Base-by-base conservation (phyloP, 1,140 invertebrate species). In the Episyrphus balteatus region DNA sequence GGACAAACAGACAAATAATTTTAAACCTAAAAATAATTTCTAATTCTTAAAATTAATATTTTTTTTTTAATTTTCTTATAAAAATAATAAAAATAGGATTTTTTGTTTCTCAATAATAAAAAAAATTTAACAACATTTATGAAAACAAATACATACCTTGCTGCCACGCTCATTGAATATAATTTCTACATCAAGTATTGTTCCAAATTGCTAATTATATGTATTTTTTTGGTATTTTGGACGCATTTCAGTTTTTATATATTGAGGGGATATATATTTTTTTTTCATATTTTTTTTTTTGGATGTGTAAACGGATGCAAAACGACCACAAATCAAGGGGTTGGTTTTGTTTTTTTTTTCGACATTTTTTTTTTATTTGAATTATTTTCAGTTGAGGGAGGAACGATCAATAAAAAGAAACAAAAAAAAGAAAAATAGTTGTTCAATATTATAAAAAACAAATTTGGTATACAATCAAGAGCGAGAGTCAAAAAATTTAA, bases 81-180 rank as follows among this genome's bases (percentile, higher is more conserved):
- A 26, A 26, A 26, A 5, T 26, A 26, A 26, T 5, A 26, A 26
- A 26, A 26, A 26, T 26, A 26, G 21, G 21, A 26, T 26, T 26
- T 26, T 5, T 26, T 8, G 21, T 26, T 26, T 26, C 8, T n/a
- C n/a, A n/a, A 26, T 26, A 5, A 26, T 5, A 26, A 26, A 26
- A 8, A 26, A 26, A 26, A 26, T 8, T n/a, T n/a, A n/a, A 26
- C 21, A 26, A 26, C 21, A 26, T 38, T 38, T 38, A 38, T 14
- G 11, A 11, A n/a, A 12, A 31, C 19, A 47, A 45, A 30, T 63
- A 74, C 85, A 85, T 86, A 98, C 94, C 92, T 99, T 99, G 57
- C 92, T 97, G 69, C 95, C 95, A 58, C 95, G 78, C 77, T 99
- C 95, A 74, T 99, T 99, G 79, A 98, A 99, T 70, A 98, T 98